Evolutionary conservation across 2,888 invertebrate species (phyloP).

Genomic region (Tipula vernalis): DNA sequence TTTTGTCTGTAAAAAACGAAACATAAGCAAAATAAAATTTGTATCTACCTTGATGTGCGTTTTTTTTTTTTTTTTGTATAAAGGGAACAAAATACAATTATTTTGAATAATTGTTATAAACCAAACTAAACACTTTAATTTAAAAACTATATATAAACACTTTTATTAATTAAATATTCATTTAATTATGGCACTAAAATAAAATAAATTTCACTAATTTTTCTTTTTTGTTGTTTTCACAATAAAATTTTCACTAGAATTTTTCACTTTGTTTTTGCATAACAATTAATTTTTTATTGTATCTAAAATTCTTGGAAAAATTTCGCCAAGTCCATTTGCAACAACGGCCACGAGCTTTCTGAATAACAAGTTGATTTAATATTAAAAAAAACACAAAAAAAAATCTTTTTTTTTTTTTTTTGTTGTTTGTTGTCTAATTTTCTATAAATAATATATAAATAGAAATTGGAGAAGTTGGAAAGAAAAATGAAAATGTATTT

Average conservation of each 20-base stretch:
- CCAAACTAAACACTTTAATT: not conserved
- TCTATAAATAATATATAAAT: not conserved
- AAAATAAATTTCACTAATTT: not conserved
- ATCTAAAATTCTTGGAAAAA: not conserved
- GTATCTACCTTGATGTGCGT: not conserved
- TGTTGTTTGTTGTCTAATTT: not conserved
- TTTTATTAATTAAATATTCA: not conserved
- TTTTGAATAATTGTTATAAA: not conserved
- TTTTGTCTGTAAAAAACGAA: not conserved
- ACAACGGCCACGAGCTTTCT: constrained; percentile 4
- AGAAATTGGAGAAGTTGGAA: not conserved
- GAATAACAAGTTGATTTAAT: not conserved
- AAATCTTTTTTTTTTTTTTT: not conserved
- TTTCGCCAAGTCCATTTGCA: not conserved
- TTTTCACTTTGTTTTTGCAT: not conserved
- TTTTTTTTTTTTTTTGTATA: not conserved
- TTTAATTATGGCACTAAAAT: not conserved
- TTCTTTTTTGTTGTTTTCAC: not conserved
- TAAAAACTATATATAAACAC: not conserved
- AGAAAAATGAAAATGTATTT: not conserved
- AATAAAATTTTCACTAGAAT: not conserved
- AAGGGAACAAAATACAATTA: not conserved
- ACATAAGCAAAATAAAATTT: not conserved
- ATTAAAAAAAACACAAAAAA: not conserved
- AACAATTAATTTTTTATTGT: not conserved